Percentiles rank a stretch among this genome's conserved stretches.
These are phyloP conservation scores for Drosophila meridiana DNA, from an alignment of 2,888 invertebrate species.

Conservation along the genomic window DNA sequence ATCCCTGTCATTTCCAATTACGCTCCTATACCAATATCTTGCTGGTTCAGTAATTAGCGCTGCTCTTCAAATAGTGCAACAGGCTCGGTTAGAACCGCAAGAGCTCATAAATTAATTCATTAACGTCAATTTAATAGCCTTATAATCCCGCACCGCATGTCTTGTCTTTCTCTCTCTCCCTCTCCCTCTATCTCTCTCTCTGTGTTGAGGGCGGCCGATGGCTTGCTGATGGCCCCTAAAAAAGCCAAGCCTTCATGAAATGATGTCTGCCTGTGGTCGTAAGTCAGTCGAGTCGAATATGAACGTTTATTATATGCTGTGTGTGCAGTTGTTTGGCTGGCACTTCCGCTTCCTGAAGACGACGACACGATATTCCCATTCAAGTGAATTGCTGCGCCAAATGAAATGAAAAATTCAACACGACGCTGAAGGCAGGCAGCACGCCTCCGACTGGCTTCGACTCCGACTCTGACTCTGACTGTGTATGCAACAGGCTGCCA, in stretches of 20 bases:
- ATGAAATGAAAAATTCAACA: slow-evolving; percentile 83
- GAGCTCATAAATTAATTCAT: slow-evolving; percentile 80
- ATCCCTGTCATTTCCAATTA: slow-evolving; percentile 38
- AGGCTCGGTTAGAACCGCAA: slow-evolving; percentile 53
- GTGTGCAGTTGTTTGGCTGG: slow-evolving; percentile 76
- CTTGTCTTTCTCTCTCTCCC: slow-evolving; percentile 16
- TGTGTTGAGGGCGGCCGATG: slow-evolving; percentile 7
- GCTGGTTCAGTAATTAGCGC: slow-evolving; percentile 44
- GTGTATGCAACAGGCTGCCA: slow-evolving; percentile 70
- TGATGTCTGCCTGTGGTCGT: slow-evolving; percentile 43
- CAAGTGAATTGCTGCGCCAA: slow-evolving; percentile 83
- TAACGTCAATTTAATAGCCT: slow-evolving; percentile 77
- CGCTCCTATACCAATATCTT: not conserved
- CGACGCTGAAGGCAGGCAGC: slow-evolving; percentile 58
- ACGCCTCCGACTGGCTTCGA: slow-evolving; percentile 39
- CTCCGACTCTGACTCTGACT: slow-evolving; percentile 23
- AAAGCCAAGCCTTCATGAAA: slow-evolving; percentile 20
- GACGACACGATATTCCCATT: slow-evolving; percentile 80
- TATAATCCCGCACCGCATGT: slow-evolving; percentile 60
- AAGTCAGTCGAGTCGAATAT: slow-evolving; percentile 55
- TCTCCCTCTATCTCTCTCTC: not conserved
- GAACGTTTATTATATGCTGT: slow-evolving; percentile 74
- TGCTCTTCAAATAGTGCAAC: slow-evolving; percentile 41
- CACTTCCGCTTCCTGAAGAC: slow-evolving; percentile 78
- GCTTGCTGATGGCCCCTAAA: slow-evolving; percentile 33